Conservation (phyloP, 2,797 vertebrate species). For the Etheostoma perlongum region DNA sequence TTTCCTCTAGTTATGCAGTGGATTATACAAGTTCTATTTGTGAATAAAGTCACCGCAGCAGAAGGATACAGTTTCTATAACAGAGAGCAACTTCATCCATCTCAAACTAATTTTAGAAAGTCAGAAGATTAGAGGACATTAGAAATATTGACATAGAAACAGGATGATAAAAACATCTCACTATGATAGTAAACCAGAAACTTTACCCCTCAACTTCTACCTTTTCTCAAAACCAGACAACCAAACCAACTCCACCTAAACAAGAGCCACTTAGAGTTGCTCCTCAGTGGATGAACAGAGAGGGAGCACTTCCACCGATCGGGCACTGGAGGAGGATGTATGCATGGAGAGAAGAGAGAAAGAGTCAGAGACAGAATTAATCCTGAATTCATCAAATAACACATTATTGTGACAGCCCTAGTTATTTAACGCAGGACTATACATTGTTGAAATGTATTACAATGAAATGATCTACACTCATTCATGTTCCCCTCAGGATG, state of each 20-base stretch:
- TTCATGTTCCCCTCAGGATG: too few species aligned
- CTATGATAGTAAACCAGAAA: neutral
- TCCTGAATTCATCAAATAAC: too few species aligned
- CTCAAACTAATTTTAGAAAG: neutral
- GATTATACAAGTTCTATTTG: neutral
- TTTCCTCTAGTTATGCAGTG: neutral
- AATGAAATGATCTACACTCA: too few species aligned
- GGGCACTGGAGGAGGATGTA: slow-evolving; percentile 7
- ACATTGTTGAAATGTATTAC: too few species aligned
- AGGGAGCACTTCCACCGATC: neutral
- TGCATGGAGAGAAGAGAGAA: slow-evolving; percentile 10
- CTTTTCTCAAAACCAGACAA: neutral
- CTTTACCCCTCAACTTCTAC: neutral
- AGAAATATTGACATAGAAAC: neutral
- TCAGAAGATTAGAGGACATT: neutral
- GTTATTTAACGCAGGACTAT: too few species aligned
- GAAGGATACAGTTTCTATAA: too few species aligned
- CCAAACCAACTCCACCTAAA: neutral
- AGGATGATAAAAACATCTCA: slow-evolving; percentile 1
- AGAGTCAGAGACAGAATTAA: neutral
- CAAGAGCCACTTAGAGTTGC: neutral
- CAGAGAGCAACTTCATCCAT: neutral
- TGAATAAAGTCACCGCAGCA: too few species aligned
- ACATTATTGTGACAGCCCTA: too few species aligned
- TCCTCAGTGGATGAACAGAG: neutral